Evolutionary conservation across 1,140 invertebrate species (phyloP).

Genomic region (Apis florea): DNA sequence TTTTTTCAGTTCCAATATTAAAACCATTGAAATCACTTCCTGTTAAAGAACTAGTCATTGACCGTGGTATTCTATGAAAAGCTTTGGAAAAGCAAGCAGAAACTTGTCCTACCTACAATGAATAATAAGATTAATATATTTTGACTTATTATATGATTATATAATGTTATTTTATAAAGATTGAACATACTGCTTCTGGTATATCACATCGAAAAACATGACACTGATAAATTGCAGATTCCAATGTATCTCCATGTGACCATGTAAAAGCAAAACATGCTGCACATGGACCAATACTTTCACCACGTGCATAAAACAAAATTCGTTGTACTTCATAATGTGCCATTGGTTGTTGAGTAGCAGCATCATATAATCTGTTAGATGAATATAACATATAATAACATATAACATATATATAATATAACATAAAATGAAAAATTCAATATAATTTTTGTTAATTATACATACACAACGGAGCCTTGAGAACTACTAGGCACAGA

Average conservation of each 20-base stretch:
- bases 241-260: constrained; percentile 93
- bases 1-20: constrained; percentile 74
- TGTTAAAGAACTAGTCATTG: constrained; percentile 85
- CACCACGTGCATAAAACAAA: constrained; percentile 95
- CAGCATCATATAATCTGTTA: constrained; percentile 92
- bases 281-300: constrained; percentile 89
- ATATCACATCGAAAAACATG: constrained; percentile 98
- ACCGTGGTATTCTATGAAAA: constrained; percentile 90
- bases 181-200: constrained; percentile 94
- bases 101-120: constrained; percentile 84
- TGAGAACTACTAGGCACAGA: constrained; percentile 95
- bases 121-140: neutral
- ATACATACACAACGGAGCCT: constrained; percentile 88
- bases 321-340: constrained; percentile 96
- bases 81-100: constrained; percentile 94
- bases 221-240: constrained; percentile 96
- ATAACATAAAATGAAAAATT: neutral
- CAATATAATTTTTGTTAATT: neutral
- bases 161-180: neutral
- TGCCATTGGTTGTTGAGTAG: constrained; percentile 90
- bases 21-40: constrained; percentile 81
- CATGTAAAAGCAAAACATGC: constrained; percentile 99
- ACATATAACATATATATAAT: neutral
- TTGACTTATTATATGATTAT: neutral
- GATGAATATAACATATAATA: neutral